These are phyloP conservation scores for Orussus abietinus DNA, from an alignment of 1,140 invertebrate genomes.

Conservation along the genomic window DNA sequence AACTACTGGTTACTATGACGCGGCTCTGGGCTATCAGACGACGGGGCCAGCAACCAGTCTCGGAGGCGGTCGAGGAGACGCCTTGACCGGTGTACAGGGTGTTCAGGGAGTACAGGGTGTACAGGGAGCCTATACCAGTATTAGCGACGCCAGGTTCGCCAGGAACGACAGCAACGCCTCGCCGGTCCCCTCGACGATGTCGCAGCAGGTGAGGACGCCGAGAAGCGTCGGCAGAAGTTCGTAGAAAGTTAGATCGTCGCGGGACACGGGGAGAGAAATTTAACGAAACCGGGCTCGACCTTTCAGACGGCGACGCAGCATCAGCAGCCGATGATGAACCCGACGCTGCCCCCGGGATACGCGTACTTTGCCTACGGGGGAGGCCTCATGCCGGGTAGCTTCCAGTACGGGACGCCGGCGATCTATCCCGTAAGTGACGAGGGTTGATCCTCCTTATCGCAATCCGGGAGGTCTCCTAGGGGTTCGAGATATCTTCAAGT, in stretches of 20 bases:
- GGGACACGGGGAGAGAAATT: too few species aligned
- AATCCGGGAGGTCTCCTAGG: too few species aligned
- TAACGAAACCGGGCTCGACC: too few species aligned
- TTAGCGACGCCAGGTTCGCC: conserved; percentile 69
- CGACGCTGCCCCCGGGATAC: conserved; percentile 61
- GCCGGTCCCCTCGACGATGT: conserved; percentile 71
- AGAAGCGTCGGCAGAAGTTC: too few species aligned
- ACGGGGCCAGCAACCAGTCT: conserved; percentile 52
- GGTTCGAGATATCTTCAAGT: too few species aligned
- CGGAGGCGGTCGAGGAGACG: conserved; percentile 60
- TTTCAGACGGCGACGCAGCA: conserved; percentile 59
- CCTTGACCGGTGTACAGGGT: conserved; percentile 62
- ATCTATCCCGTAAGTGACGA: conserved; percentile 60
- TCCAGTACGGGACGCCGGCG: conserved; percentile 69
- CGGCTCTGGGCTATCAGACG: conserved; percentile 51
- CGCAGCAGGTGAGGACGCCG: conserved; percentile 65
- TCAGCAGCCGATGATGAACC: conserved; percentile 60
- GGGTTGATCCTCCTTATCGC: too few species aligned
- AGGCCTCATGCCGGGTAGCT: conserved; percentile 67
- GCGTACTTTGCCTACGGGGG: conserved; percentile 66
- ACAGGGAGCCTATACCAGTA: conserved; percentile 66
- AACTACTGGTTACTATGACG: conserved; percentile 54
- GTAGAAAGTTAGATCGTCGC: too few species aligned
- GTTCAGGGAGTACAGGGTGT: conserved; percentile 50
- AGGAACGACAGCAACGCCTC: conserved; percentile 80